These are phyloP conservation scores for Bombyx mandarina DNA, from an alignment of 1,140 invertebrate genomes.

Conservation along the genomic window DNA sequence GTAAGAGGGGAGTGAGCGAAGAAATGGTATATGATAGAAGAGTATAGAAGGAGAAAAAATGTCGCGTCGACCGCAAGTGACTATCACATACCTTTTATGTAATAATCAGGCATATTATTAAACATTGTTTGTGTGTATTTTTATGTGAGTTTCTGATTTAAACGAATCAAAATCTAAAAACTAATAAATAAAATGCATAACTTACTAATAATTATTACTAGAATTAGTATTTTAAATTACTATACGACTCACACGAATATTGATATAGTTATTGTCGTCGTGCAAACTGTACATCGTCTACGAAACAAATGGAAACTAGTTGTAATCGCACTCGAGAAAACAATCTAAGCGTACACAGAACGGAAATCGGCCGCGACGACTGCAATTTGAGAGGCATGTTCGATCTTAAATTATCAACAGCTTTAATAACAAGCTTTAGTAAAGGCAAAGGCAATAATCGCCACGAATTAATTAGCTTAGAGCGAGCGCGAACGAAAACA, in stretches of 20 bases:
- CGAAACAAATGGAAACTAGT: constrained; percentile 42
- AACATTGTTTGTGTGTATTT: no score
- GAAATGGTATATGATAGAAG: no score
- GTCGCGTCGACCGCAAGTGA: no score
- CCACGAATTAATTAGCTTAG: constrained; percentile 45
- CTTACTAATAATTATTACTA: no score
- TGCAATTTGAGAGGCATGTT: constrained; percentile 54
- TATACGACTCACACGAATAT: constrained; percentile 38
- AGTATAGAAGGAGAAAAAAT: no score
- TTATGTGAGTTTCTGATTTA: no score
- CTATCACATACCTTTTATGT: no score
- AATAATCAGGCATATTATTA: no score
- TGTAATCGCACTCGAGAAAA: constrained; percentile 33
- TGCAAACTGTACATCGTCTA: constrained; percentile 37
- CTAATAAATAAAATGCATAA: no score
- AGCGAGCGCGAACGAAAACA: constrained; percentile 33
- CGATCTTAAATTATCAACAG: constrained; percentile 61
- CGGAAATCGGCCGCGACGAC: constrained; percentile 42
- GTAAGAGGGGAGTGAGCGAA: no score
- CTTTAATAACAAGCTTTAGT: constrained; percentile 49
- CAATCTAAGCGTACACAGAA: constrained; percentile 44
- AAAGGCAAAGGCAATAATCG: constrained; percentile 42
- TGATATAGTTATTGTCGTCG: constrained; percentile 26
- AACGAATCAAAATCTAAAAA: no score
- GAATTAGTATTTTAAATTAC: no score